Conservation (phyloP, 2,888 invertebrate species). For the Himalopsyche tibetana region DNA sequence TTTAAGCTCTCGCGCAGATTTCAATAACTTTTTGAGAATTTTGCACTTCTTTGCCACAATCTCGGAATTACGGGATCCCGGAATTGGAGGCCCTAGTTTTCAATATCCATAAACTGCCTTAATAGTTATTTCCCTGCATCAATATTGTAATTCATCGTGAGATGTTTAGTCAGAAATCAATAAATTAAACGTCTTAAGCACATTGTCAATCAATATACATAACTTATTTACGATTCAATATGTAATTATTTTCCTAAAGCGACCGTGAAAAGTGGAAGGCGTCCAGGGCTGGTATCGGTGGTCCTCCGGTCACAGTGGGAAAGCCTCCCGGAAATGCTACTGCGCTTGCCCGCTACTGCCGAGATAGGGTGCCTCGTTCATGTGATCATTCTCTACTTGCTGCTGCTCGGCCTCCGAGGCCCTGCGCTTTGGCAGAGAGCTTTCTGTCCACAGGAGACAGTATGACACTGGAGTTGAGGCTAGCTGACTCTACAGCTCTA, state of each 20-base stretch:
- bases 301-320: constrained; percentile 75
- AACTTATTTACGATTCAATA: too few species aligned
- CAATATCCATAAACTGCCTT: too few species aligned
- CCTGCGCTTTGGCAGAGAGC: constrained; percentile 88
- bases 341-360: constrained; percentile 88
- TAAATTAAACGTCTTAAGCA: too few species aligned
- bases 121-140: too few species aligned
- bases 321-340: constrained; percentile 85
- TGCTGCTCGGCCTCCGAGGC: constrained; percentile 77
- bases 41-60: too few species aligned
- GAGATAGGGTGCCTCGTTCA: constrained; percentile 87
- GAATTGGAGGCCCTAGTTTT: too few species aligned
- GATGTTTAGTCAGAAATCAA: too few species aligned
- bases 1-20: too few species aligned
- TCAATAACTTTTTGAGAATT: too few species aligned
- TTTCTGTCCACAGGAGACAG: constrained; percentile 89
- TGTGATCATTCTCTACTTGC: constrained; percentile 87
- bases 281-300: constrained; percentile 74
- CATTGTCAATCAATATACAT: too few species aligned
- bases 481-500: constrained; percentile 89
- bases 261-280: constrained; percentile 68
- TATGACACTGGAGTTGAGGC: constrained; percentile 86
- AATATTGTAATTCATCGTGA: too few species aligned
- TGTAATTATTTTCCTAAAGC: constrained; percentile 67
- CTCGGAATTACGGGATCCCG: too few species aligned